phyloP scores from a whole-genome alignment of 2,888 invertebrate species.

The Calameuta pallipes region DNA sequence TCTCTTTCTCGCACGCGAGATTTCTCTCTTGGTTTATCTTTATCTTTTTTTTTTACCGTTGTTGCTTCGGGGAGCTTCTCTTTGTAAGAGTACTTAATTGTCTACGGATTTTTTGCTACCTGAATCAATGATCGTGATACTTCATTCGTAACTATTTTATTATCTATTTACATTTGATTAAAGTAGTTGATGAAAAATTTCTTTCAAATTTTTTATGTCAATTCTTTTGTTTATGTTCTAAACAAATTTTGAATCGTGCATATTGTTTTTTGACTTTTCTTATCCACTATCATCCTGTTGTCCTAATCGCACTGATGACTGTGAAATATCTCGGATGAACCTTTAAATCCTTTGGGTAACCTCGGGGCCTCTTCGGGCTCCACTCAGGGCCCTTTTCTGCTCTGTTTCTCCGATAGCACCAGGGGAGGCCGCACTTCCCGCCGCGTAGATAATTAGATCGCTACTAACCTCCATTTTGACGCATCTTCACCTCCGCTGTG shows the following conservation, averaged over 20 bases:
- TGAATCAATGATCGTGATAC: neutral
- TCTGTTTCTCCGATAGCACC: constrained; percentile 54
- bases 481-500: constrained; percentile 45
- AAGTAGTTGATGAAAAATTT: too few relatives aligned
- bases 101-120: neutral
- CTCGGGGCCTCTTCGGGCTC: constrained; percentile 10
- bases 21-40: constrained; percentile 1
- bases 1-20: constrained; percentile 1
- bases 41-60: neutral
- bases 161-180: too few relatives aligned
- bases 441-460: constrained; percentile 66
- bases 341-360: neutral
- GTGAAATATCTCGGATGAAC: constrained; percentile 31
- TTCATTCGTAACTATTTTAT: neutral
- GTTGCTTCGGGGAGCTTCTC: neutral
- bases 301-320: constrained; percentile 27
- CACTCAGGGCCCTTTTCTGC: constrained; percentile 39
- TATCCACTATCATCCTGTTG: neutral
- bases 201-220: too few relatives aligned
- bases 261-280: neutral
- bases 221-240: neutral
- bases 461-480: constrained; percentile 61
- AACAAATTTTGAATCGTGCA: neutral
- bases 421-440: constrained; percentile 62
- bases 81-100: neutral